Evolutionary conservation across 2,797 vertebrate genomes (phyloP).

Genomic region (Schizothorax lantsangensis): DNA sequence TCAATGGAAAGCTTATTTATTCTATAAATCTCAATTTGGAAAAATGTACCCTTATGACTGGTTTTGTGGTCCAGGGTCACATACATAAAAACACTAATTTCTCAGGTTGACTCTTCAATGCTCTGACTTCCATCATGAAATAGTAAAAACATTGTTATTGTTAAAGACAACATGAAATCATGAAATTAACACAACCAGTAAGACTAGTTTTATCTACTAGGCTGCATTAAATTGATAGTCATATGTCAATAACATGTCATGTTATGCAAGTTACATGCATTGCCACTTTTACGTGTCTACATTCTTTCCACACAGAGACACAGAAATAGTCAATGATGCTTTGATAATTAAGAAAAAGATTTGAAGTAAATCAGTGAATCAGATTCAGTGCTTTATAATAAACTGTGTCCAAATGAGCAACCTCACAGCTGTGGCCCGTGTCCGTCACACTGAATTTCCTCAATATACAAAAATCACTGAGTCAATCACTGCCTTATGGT

Average conservation of each 20-base stretch:
- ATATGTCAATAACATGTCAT: not conserved
- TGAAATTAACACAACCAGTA: not conserved
- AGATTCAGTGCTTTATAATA: conserved; percentile 3
- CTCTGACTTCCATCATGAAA: not conserved
- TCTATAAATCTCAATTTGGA: too few species aligned
- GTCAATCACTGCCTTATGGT: conserved; percentile 25
- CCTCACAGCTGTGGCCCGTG: conserved; percentile 37
- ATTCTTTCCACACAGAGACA: not conserved
- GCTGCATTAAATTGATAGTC: not conserved
- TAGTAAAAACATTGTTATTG: not conserved
- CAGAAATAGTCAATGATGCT: not conserved
- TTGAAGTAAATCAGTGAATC: conserved; percentile 5
- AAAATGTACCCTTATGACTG: too few species aligned
- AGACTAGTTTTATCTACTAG: not conserved
- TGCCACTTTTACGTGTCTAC: not conserved
- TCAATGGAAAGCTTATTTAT: too few species aligned
- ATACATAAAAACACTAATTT: not conserved
- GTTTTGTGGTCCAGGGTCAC: too few species aligned
- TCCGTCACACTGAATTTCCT: conserved; percentile 32
- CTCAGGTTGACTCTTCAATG: not conserved
- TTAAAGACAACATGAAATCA: conserved; percentile 13
- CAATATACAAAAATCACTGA: conserved; percentile 44
- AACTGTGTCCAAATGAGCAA: conserved; percentile 8
- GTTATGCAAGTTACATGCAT: not conserved
- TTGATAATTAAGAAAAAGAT: conserved; percentile 3